Percentiles rank a stretch among this genome's conserved stretches.
Conservation (phyloP, 2,888 invertebrate genomes). For the Lacanobia wlatinum region DNA sequence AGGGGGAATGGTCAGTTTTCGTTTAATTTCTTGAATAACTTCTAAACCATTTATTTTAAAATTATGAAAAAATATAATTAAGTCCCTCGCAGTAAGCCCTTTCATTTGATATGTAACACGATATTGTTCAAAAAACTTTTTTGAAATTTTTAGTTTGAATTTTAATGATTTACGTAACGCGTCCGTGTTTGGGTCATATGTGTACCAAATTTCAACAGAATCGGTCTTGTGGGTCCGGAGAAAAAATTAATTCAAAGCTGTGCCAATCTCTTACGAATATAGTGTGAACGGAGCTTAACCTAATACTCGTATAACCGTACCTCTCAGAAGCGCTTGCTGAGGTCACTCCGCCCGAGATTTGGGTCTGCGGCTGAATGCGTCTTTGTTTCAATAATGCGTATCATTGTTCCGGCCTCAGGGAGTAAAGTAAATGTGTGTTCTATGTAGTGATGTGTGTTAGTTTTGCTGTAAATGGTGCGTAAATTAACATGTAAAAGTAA, state of each 20-base stretch:
- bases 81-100: too few relatives aligned
- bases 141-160: too few relatives aligned
- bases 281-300: constrained; percentile 16
- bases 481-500: neutral
- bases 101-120: too few relatives aligned
- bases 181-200: too few relatives aligned
- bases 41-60: too few relatives aligned
- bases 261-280: neutral
- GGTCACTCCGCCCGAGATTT: constrained; percentile 63
- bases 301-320: neutral
- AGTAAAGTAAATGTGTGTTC: constrained; percentile 45
- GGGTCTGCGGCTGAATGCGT: constrained; percentile 65
- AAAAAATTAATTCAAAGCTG: neutral
- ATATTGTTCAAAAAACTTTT: too few relatives aligned
- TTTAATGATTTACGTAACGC: too few relatives aligned
- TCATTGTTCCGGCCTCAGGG: constrained; percentile 59
- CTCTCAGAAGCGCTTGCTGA: constrained; percentile 31
- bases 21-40: too few relatives aligned
- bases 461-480: neutral
- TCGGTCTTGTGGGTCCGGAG: too few relatives aligned
- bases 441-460: constrained; percentile 2
- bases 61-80: too few relatives aligned
- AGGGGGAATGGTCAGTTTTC: too few relatives aligned
- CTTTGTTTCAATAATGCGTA: constrained; percentile 67
- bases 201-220: too few relatives aligned